Conservation (phyloP, 2,888 invertebrate species). For the Metallyticus violacea region DNA sequence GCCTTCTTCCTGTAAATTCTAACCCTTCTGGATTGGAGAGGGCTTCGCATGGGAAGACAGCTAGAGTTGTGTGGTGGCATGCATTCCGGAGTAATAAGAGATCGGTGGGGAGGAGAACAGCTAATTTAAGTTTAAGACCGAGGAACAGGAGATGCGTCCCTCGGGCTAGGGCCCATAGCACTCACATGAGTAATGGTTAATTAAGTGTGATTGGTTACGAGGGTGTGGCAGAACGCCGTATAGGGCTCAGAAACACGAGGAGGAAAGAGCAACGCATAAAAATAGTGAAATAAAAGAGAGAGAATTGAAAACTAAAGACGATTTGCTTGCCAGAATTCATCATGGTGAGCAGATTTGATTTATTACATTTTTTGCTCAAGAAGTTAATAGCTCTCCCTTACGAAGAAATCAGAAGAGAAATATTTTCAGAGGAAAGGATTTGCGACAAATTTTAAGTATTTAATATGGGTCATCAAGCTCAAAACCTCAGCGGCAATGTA, state of each 20-base stretch:
- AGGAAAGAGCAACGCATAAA: no score
- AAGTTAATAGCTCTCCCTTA: background rate
- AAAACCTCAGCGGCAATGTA: no score
- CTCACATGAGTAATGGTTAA: background rate
- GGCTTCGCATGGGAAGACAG: background rate
- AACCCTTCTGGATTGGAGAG: background rate
- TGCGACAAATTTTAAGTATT: no score
- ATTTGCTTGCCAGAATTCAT: no score
- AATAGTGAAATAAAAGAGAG: background rate
- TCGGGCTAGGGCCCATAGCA: background rate
- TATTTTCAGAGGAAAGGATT: background rate
- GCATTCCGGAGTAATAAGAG: background rate
- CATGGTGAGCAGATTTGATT: background rate
- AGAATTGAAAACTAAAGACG: background rate
- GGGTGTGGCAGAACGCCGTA: background rate
- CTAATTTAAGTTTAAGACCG: background rate
- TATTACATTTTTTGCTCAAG: background rate
- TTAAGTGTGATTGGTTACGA: slow-evolving; percentile 3
- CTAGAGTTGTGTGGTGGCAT: background rate
- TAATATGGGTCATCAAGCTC: no score
- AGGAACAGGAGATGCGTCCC: background rate
- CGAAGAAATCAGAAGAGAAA: background rate
- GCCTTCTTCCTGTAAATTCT: background rate
- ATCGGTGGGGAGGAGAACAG: background rate
- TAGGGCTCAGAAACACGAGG: background rate